phyloP scores from a whole-genome alignment of 2,113 vertebrate species.

The Cephalopterus ornatus region DNA sequence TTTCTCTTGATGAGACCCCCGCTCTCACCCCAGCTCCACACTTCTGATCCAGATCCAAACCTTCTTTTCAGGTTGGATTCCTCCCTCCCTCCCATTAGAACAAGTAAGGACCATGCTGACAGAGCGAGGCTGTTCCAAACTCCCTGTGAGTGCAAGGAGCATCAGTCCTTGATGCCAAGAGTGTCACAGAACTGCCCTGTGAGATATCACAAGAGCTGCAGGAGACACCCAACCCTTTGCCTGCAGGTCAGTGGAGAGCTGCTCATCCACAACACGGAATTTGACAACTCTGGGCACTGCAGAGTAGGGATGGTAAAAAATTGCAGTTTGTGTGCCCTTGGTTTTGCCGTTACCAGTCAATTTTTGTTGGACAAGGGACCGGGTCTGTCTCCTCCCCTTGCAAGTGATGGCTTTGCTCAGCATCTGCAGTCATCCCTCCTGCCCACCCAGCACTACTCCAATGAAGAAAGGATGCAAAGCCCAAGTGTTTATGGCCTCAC shows the following conservation, averaged over 20 bases:
- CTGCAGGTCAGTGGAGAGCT: background rate
- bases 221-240: background rate
- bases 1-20: background rate
- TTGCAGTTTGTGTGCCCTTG: background rate
- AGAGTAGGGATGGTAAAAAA: background rate
- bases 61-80: background rate
- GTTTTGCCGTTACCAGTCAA: background rate
- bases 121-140: background rate
- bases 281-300: background rate
- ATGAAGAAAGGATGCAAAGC: background rate
- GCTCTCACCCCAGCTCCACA: background rate
- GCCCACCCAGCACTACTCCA: too few relatives aligned
- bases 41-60: background rate
- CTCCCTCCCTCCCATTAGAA: rapidly evolving
- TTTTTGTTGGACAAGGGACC: background rate
- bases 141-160: background rate
- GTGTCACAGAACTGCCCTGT: background rate
- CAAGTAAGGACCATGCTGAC: background rate
- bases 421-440: background rate
- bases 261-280: rapidly evolving
- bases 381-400: background rate
- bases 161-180: background rate
- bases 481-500: background rate
- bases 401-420: background rate
- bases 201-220: background rate